Evolutionary conservation across 2,888 invertebrate genomes (phyloP).

Genomic region (Hesperia comma): DNA sequence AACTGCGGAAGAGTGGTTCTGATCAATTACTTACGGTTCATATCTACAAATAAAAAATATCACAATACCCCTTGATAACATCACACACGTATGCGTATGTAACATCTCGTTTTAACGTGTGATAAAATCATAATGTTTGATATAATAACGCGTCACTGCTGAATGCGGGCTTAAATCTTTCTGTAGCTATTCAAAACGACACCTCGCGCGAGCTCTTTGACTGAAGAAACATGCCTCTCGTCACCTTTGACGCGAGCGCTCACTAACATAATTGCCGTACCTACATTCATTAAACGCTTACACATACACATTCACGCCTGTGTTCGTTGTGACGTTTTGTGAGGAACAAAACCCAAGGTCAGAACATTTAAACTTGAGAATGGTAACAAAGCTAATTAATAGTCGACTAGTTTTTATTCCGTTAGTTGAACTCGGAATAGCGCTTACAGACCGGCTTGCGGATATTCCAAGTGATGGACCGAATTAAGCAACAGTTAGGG

Average conservation of each 20-base stretch:
- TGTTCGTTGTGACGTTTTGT: background rate
- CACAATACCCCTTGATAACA: too few species aligned
- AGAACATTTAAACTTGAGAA: background rate
- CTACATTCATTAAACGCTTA: slow-evolving; percentile 6
- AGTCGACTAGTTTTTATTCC: too few species aligned
- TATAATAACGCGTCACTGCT: background rate
- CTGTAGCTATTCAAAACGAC: slow-evolving; percentile 9
- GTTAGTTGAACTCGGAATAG: too few species aligned
- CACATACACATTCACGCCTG: slow-evolving; percentile 7
- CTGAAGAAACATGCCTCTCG: background rate
- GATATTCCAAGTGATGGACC: too few species aligned
- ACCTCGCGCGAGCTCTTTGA: background rate
- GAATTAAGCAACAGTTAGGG: too few species aligned
- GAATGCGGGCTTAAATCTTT: slow-evolving; percentile 6
- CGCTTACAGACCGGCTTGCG: too few species aligned
- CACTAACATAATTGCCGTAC: slow-evolving; percentile 1
- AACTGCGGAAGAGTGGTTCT: too few species aligned
- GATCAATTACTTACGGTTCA: too few species aligned
- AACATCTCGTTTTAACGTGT: background rate
- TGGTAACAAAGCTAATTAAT: too few species aligned
- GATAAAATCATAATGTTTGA: background rate
- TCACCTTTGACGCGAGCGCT: slow-evolving; percentile 3
- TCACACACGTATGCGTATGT: background rate
- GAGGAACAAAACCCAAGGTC: background rate
- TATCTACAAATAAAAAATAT: too few species aligned